Evolutionary conservation across 2,888 invertebrate species (phyloP).

Genomic region (Serrognathus titanus): DNA sequence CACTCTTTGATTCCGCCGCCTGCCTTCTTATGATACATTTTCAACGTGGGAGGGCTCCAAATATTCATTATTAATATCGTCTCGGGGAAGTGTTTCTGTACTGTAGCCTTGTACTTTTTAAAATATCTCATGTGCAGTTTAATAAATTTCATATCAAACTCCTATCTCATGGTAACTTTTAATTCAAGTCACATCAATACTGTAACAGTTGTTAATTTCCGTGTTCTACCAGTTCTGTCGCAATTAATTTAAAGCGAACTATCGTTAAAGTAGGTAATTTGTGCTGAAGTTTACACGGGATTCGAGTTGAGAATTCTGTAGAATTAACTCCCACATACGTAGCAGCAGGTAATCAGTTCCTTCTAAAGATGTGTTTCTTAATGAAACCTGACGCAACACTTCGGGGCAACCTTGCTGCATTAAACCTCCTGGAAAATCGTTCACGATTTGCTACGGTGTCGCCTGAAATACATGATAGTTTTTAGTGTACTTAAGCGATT

Average conservation of each 20-base stretch:
- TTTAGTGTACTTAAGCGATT: too few species aligned
- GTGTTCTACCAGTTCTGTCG: too few species aligned
- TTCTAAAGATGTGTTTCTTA: conserved; percentile 8
- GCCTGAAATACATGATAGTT: too few species aligned
- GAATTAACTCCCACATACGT: conserved; percentile 3
- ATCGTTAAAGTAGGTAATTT: too few species aligned
- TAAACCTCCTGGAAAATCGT: too few species aligned
- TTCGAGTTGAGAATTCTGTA: too few species aligned
- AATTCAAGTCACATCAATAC: too few species aligned
- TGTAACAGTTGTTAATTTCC: too few species aligned
- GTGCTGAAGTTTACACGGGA: too few species aligned
- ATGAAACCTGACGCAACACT: conserved; percentile 11
- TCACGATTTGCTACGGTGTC: too few species aligned
- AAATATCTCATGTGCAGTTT: conserved; percentile 26
- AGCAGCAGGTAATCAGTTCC: conserved; percentile 10
- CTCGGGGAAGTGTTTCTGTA: conserved; percentile 30
- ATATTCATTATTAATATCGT: conserved; percentile 36
- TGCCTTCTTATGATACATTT: conserved; percentile 39
- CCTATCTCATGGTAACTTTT: background rate
- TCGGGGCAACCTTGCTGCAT: conserved; percentile 3
- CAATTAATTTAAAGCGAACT: too few species aligned
- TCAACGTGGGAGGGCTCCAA: conserved; percentile 44
- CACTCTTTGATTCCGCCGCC: conserved; percentile 34
- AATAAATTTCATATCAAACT: conserved; percentile 27
- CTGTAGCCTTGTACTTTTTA: conserved; percentile 24